These are phyloP conservation scores for Synanthedon andrenaeformis DNA, from an alignment of 2,888 invertebrate species.

Conservation along the genomic window DNA sequence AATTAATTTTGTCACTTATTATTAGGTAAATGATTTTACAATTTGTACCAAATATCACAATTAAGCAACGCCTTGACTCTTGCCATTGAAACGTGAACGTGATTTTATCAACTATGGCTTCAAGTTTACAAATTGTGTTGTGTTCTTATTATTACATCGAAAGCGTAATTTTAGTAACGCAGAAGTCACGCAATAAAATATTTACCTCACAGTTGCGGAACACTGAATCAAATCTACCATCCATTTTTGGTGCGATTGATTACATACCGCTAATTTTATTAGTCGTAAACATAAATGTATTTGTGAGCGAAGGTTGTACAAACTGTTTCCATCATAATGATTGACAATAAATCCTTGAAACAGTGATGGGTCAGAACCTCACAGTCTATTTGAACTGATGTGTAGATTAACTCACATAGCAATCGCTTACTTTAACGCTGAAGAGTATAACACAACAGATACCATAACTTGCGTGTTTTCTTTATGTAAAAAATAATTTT, in stretches of 20 bases:
- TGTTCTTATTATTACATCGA: neutral
- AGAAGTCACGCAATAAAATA: neutral
- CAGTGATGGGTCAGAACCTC: no score
- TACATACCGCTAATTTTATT: neutral
- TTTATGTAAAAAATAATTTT: no score
- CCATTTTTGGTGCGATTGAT: neutral
- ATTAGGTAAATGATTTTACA: no score
- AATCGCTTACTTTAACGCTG: no score
- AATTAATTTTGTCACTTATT: no score
- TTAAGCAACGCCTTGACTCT: neutral
- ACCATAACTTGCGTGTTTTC: no score
- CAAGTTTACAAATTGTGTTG: constrained; percentile 4
- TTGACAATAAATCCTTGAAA: neutral
- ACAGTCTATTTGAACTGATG: no score
- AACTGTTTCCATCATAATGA: neutral
- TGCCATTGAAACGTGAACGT: neutral
- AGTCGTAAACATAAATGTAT: neutral
- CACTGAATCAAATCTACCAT: neutral
- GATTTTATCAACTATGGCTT: neutral
- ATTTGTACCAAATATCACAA: neutral
- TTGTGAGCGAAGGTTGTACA: neutral
- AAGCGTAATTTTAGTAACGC: neutral
- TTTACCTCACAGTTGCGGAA: neutral
- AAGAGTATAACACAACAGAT: no score
- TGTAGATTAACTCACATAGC: no score